phyloP scores from a whole-genome alignment of 2,113 vertebrate species.

The Echinops telfairi region DNA sequence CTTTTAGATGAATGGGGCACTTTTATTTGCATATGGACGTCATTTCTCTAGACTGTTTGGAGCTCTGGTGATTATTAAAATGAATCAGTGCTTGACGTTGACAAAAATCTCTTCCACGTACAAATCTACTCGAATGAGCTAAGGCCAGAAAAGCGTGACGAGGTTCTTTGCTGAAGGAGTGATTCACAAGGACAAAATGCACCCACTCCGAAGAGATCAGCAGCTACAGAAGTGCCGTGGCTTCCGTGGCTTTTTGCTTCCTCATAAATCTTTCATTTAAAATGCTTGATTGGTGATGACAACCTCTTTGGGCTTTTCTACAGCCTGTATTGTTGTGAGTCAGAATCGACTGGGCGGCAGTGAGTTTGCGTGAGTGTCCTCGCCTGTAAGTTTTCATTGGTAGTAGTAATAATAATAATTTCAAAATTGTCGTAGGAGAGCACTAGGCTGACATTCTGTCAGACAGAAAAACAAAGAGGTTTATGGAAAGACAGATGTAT shows the following conservation, averaged over 20 bases:
- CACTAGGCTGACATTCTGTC: not conserved
- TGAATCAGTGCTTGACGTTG: not conserved
- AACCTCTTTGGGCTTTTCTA: not conserved
- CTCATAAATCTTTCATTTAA: not conserved
- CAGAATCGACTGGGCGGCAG: no score
- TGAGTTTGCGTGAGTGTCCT: not conserved
- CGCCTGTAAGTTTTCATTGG: slow-evolving; percentile 9
- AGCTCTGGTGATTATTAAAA: slow-evolving; percentile 19
- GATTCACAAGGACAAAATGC: not conserved
- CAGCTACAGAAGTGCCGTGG: not conserved
- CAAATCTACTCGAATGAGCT: not conserved
- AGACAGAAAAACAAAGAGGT: not conserved
- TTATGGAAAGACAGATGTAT: not conserved
- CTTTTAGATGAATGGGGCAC: slow-evolving; percentile 25
- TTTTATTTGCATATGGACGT: slow-evolving; percentile 54
- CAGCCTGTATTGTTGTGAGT: no score
- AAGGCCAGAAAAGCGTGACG: not conserved
- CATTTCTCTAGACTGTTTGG: slow-evolving; percentile 28
- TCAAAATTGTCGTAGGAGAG: no score
- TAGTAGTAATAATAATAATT: not conserved
- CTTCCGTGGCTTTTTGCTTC: not conserved
- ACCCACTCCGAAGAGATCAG: not conserved
- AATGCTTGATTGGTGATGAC: not conserved
- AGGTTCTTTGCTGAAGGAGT: not conserved
- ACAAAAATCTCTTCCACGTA: not conserved